Conservation (phyloP, 1,140 invertebrate genomes). For the Drosophila bocki region DNA sequence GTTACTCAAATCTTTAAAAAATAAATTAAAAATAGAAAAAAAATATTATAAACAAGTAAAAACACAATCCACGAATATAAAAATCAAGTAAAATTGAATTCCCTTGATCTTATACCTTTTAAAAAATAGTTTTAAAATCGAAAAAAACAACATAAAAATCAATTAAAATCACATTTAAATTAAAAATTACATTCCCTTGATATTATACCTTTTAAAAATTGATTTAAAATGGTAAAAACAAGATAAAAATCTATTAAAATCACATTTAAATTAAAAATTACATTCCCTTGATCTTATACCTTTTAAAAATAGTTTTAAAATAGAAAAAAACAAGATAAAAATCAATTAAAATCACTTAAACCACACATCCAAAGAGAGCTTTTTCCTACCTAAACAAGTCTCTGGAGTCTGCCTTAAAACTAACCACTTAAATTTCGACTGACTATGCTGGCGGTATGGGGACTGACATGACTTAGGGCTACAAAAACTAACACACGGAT, state of each 20-base stretch:
- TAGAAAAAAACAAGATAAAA: background rate
- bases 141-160: too few species aligned
- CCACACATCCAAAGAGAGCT: background rate
- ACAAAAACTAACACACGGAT: constrained; percentile 61
- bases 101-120: too few species aligned
- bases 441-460: constrained; percentile 39
- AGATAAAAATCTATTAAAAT: too few species aligned
- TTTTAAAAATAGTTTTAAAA: background rate
- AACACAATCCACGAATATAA: too few species aligned
- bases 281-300: too few species aligned
- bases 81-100: background rate
- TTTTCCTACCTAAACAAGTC: constrained; percentile 1
- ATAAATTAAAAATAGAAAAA: background rate
- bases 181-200: background rate
- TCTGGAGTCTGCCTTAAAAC: constrained; percentile 50
- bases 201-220: too few species aligned
- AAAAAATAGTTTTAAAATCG: too few species aligned
- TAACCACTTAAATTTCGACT: constrained; percentile 46
- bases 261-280: too few species aligned
- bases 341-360: background rate
- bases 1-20: background rate
- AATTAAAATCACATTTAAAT: too few species aligned
- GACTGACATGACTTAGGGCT: constrained; percentile 54
- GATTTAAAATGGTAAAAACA: too few species aligned
- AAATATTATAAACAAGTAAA: too few species aligned